phyloP scores from a whole-genome alignment of 2,113 vertebrate genomes.

The Centropus bengalensis region DNA sequence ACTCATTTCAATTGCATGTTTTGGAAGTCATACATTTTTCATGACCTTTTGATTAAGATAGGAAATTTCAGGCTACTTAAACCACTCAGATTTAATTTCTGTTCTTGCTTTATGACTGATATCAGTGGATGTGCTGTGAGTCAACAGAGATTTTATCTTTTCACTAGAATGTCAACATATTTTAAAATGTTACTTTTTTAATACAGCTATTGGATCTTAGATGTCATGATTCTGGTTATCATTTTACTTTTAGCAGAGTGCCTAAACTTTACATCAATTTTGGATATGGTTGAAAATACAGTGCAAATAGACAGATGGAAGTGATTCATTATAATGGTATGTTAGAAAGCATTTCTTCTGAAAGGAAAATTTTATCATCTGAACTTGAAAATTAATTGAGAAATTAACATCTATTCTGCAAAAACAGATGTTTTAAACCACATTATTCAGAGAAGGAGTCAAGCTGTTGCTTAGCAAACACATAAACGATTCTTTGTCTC shows the following conservation, averaged over 20 bases:
- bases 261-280: slow-evolving; percentile 5
- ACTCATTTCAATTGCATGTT: not conserved
- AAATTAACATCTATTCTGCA: slow-evolving; percentile 22
- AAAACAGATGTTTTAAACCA: slow-evolving; percentile 21
- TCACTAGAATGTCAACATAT: not conserved
- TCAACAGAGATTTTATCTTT: not conserved
- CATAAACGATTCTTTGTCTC: not conserved
- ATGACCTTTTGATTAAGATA: slow-evolving; percentile 10
- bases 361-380: slow-evolving; percentile 4
- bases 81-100: not conserved
- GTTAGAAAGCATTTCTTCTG: slow-evolving; percentile 34
- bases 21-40: slow-evolving; percentile 19
- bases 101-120: not conserved
- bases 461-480: not conserved
- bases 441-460: not conserved
- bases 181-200: not conserved
- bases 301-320: slow-evolving; percentile 28
- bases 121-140: not conserved
- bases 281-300: not conserved
- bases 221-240: not conserved
- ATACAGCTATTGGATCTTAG: not conserved
- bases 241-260: not conserved
- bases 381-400: slow-evolving; percentile 21
- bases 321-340: slow-evolving; percentile 1
- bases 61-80: not conserved